Percentiles rank a stretch among this genome's conserved stretches.
phyloP scores from a whole-genome alignment of 2,888 invertebrate species.

The Lathronympha strigana region DNA sequence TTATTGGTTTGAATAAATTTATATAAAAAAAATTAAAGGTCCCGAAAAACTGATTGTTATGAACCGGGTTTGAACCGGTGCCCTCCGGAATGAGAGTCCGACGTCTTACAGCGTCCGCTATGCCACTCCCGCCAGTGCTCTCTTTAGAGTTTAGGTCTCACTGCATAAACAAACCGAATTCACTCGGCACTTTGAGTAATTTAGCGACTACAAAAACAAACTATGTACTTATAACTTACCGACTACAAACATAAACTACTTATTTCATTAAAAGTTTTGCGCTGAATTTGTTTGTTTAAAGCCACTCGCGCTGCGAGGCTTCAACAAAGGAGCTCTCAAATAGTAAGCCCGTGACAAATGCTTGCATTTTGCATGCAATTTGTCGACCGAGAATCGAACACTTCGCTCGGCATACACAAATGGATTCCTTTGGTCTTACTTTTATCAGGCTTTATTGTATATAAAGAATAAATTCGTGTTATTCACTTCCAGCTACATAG shows the following conservation, averaged over 20 bases:
- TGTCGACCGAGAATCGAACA: conserved; percentile 31
- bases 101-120: too few species aligned
- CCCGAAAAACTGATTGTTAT: too few species aligned
- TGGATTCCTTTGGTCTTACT: conserved; percentile 27
- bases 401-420: conserved; percentile 28
- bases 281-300: not conserved
- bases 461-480: conserved; percentile 7
- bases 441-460: conserved; percentile 20
- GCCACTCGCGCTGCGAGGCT: not conserved
- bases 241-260: not conserved
- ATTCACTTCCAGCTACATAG: not conserved
- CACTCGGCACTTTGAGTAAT: too few species aligned
- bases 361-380: conserved; percentile 41
- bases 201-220: too few species aligned
- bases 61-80: too few species aligned
- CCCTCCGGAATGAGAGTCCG: too few species aligned
- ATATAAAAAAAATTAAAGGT: too few species aligned
- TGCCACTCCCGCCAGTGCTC: too few species aligned
- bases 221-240: not conserved
- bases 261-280: not conserved
- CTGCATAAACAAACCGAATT: too few species aligned
- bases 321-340: conserved; percentile 27
- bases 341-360: conserved; percentile 30
- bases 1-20: too few species aligned
- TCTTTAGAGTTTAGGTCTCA: too few species aligned